Base-by-base conservation (phyloP, 2,888 invertebrate genomes). In the Lasioglossum pauxillum region DNA sequence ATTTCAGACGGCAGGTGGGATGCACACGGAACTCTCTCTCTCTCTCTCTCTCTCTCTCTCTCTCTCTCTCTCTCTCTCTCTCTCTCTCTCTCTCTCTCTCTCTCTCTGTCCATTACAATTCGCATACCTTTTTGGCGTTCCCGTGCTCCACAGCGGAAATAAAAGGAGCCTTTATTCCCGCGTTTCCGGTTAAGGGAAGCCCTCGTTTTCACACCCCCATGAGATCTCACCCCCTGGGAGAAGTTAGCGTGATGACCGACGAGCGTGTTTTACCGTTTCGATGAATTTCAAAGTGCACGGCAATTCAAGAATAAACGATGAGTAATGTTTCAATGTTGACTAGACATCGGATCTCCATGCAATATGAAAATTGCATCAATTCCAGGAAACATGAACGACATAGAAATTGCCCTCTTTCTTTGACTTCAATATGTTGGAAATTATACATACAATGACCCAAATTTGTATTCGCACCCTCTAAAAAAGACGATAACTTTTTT, bases 91-190 rank as follows among this genome's bases (percentile, higher is more conserved):
- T n/a, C n/a, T n/a, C n/a, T n/a, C n/a, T n/a, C n/a, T n/a, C n/a
- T n/a, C n/a, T 19, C 19, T 49, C 49, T 49, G 7, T 49, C 23
- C 2, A 2, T 53, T 10, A n/a, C 10, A 53, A 53, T 53, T 23
- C 53, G 53, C 10, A n/a, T 10, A 53, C n/a, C 53, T 53, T 53
- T 53, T n/a, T 53, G n/a, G 23, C 10, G 23, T n/a, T 53, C 8
- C 23, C 23, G 53, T 53, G 53, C 53, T 53, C 23, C 53, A 8
- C 23, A 10, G 53, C 53, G 53, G 41, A 81, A 88, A 83, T 77
- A 81, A 81, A 81, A 16, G 31, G 44, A 31, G 60, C 60, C 41
- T 75, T 75, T 64, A 75, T 75, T 75, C 44, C 27, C 75, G 19
- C 75, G 60, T 75, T 64, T 64, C 44, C 60, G 12, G 75, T 38